Conservation (phyloP, 2,113 vertebrate species). For the Dicrurus megarhynchus region DNA sequence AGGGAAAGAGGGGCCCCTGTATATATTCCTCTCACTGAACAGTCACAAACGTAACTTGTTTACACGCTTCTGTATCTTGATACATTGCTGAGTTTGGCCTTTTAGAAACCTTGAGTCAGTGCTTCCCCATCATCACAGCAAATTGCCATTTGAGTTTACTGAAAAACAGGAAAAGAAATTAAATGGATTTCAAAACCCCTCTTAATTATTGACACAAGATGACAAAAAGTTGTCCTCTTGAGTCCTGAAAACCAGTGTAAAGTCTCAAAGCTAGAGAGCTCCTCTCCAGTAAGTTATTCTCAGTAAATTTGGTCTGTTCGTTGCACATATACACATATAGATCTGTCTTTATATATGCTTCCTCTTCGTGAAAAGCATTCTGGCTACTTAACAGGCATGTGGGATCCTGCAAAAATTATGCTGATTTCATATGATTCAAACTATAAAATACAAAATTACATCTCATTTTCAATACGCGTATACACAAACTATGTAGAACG, state of each 20-base stretch:
- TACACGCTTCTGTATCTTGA: neutral
- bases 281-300: neutral
- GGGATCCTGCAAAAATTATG: constrained; percentile 53
- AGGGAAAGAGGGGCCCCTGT: neutral
- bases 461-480: neutral
- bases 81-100: neutral
- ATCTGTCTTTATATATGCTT: neutral
- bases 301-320: neutral
- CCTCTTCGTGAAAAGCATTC: constrained; percentile 18
- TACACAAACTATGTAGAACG: neutral
- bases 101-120: neutral
- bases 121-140: neutral
- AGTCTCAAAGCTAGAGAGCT: neutral
- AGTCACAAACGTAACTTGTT: neutral
- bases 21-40: neutral
- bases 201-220: neutral
- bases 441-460: constrained; percentile 16
- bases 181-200: neutral
- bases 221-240: neutral
- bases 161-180: neutral
- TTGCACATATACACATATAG: constrained; percentile 16
- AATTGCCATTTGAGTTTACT: neutral
- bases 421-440: constrained; percentile 42
- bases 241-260: constrained; percentile 4
- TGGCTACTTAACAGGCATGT: constrained; percentile 26